Percentiles rank a stretch among this genome's conserved stretches.
These are phyloP conservation scores for Uria aalge DNA, from an alignment of 2,113 vertebrate species.

Conservation along the genomic window DNA sequence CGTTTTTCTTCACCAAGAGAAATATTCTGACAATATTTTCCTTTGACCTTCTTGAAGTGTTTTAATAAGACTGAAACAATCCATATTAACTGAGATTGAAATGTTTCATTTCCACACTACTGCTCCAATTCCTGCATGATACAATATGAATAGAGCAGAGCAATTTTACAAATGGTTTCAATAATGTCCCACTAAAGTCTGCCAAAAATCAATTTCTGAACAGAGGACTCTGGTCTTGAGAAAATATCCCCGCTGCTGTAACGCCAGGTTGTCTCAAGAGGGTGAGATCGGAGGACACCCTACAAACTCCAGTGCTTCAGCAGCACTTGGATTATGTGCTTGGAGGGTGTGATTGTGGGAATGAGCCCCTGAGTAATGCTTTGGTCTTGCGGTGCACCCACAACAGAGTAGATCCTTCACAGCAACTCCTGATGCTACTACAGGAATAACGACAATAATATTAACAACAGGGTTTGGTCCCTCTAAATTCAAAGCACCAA, in stretches of 20 bases:
- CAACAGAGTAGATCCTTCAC: not conserved
- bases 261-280: not conserved
- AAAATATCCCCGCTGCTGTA: not conserved
- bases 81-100: conserved; percentile 59
- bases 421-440: not conserved
- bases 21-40: not conserved
- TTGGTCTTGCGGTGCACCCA: not conserved
- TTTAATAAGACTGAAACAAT: conserved; percentile 62
- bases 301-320: not conserved
- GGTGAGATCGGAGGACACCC: not conserved
- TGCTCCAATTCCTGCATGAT: conserved; percentile 30
- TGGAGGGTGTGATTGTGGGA: not conserved
- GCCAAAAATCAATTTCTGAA: conserved; percentile 55
- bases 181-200: conserved; percentile 44
- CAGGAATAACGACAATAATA: not conserved
- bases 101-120: conserved; percentile 57
- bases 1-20: conserved; percentile 11
- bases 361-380: not conserved
- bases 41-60: conserved; percentile 54
- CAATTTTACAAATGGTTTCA: conserved; percentile 62
- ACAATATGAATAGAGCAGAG: not conserved
- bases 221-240: not conserved
- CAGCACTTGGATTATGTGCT: not conserved
- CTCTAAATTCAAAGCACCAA: not conserved
- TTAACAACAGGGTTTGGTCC: accelerated